phyloP scores from a whole-genome alignment of 2,888 invertebrate genomes.

The Drosophila yooni region DNA sequence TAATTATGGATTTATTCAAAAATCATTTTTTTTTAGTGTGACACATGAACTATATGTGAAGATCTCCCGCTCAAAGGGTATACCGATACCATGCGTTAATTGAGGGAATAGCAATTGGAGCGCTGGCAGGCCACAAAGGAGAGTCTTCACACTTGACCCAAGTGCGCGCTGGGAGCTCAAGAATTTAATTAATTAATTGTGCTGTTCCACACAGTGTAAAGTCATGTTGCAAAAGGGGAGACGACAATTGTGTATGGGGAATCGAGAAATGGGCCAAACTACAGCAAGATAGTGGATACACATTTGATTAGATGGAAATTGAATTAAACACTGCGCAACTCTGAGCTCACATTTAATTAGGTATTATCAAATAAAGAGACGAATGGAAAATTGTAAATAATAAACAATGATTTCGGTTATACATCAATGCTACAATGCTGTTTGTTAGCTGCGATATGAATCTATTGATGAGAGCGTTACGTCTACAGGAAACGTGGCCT shows the following conservation, averaged over 20 bases:
- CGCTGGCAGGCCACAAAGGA: constrained; percentile 53
- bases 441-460: neutral
- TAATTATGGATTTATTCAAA: neutral
- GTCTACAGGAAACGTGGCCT: constrained; percentile 61
- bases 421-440: neutral
- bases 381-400: neutral
- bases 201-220: constrained; percentile 36
- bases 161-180: constrained; percentile 56
- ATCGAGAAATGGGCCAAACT: constrained; percentile 46
- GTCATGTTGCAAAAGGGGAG: constrained; percentile 7
- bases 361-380: neutral
- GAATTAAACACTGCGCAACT: neutral
- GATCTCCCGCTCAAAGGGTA: neutral
- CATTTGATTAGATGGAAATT: neutral
- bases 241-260: constrained; percentile 16
- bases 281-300: constrained; percentile 1
- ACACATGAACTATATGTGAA: neutral
- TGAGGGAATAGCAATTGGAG: constrained; percentile 26
- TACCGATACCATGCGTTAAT: neutral
- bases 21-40: neutral
- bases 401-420: constrained; percentile 2
- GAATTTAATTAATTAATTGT: constrained; percentile 79
- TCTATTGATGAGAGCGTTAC: constrained; percentile 8
- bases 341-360: neutral
- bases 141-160: constrained; percentile 66